Conservation (phyloP, 2,113 vertebrate species). For the Glaucomys volans region DNA sequence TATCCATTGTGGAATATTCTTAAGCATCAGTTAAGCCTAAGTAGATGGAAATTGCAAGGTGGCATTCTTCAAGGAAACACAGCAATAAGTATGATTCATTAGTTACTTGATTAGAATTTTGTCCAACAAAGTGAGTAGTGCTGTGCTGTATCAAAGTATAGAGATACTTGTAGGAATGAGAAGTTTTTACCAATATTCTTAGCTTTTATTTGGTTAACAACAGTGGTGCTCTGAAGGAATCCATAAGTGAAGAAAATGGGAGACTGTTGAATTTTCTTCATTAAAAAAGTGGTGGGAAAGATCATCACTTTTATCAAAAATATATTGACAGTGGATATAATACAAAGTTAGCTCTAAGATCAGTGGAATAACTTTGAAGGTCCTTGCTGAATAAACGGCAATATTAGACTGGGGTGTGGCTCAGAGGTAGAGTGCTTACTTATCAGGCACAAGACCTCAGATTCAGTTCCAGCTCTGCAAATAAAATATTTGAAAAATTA, state of each 20-base stretch:
- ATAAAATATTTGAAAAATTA: neutral
- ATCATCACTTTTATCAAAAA: constrained; percentile 11
- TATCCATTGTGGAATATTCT: neutral
- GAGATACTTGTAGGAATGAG: constrained; percentile 16
- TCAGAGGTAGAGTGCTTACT: neutral
- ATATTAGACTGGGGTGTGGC: neutral
- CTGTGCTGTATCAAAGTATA: neutral
- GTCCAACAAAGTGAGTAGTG: neutral
- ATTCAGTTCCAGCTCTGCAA: neutral
- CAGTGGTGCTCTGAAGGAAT: constrained; percentile 38
- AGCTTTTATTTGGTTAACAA: constrained; percentile 25
- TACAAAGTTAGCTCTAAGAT: constrained; percentile 45
- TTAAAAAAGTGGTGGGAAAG: constrained; percentile 45
- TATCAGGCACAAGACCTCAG: neutral
- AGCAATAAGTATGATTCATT: neutral
- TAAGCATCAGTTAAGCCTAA: neutral
- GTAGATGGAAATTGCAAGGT: constrained; percentile 21
- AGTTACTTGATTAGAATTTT: constrained; percentile 45
- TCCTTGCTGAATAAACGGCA: neutral
- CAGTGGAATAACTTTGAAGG: constrained; percentile 26
- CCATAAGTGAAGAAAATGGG: neutral
- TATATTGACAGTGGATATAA: neutral
- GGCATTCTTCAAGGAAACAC: constrained; percentile 24
- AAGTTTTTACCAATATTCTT: neutral
- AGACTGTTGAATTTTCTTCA: constrained; percentile 25